A percentile compares a stretch with the other conserved stretches of the same genome.
These are phyloP conservation scores for Drosophila gunungcola DNA, from an alignment of 1,140 invertebrate genomes.

Conservation along the genomic window DNA sequence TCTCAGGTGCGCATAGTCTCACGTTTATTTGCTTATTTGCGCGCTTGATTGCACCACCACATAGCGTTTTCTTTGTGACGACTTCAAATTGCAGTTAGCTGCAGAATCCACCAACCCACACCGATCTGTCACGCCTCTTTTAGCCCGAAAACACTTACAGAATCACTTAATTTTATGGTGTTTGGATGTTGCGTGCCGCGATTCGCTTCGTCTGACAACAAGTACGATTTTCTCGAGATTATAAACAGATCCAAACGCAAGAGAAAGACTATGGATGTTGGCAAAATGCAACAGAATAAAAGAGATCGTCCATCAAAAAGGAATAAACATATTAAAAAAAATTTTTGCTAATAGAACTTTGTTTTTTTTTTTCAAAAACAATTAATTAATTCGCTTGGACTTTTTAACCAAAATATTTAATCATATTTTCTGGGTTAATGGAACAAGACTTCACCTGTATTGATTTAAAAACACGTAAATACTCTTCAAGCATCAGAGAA, in stretches of 20 bases:
- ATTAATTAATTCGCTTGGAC: background rate
- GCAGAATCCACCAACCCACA: background rate
- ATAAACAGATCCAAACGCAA: slow-evolving; percentile 13
- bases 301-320: too few relatives aligned
- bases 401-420: background rate
- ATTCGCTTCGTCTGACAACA: slow-evolving; percentile 48
- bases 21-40: slow-evolving; percentile 81
- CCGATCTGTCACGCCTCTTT: slow-evolving; percentile 13
- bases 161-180: background rate
- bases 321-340: background rate
- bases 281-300: background rate
- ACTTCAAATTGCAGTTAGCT: slow-evolving; percentile 49
- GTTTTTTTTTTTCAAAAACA: too few relatives aligned
- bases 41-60: slow-evolving; percentile 66
- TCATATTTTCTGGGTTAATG: background rate
- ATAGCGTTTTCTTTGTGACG: slow-evolving; percentile 29
- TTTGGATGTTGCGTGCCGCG: slow-evolving; percentile 31
- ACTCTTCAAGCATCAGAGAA: background rate
- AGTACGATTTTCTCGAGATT: slow-evolving; percentile 45
- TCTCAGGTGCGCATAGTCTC: slow-evolving; percentile 77
- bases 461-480: background rate
- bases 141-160: background rate
- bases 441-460: background rate
- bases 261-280: background rate
- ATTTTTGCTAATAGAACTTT: too few relatives aligned